A percentile compares a stretch with the other conserved stretches of the same genome.
These are phyloP conservation scores for Ectemnius cavifrons DNA, from an alignment of 2,888 invertebrate species.

Conservation along the genomic window DNA sequence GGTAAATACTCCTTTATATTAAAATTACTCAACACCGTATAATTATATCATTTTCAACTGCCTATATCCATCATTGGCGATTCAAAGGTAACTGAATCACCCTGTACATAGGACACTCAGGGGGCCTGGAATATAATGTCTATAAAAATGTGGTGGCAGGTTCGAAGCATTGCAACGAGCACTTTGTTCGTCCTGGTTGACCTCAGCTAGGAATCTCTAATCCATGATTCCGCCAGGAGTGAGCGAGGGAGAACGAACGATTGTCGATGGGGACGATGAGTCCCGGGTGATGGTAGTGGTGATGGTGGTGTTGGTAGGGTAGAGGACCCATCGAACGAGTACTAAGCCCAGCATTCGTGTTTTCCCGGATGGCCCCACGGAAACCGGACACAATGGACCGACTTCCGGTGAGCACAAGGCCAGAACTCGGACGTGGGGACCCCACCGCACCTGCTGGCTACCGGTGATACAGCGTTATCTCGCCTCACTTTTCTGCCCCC, in stretches of 20 bases:
- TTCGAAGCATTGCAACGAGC: not conserved
- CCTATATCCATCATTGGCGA: no score
- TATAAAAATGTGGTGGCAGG: no score
- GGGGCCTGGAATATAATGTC: no score
- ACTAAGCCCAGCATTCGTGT: conserved; percentile 55
- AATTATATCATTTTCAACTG: no score
- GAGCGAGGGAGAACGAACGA: conserved; percentile 20
- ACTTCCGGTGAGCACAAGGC: conserved; percentile 75
- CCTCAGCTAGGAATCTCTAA: conserved; percentile 70
- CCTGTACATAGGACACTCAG: no score
- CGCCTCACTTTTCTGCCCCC: conserved; percentile 48
- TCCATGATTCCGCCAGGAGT: conserved; percentile 75
- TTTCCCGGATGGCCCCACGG: conserved; percentile 76
- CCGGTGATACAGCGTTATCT: conserved; percentile 36
- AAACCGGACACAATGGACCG: conserved; percentile 71
- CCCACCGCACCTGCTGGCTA: conserved; percentile 45
- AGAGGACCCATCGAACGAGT: conserved; percentile 39
- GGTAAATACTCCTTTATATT: no score
- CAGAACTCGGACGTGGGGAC: conserved; percentile 67
- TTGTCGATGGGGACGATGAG: conserved; percentile 48
- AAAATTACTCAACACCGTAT: no score
- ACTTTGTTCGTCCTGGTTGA: conserved; percentile 57
- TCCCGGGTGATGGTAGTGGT: conserved; percentile 7
- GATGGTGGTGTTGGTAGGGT: conserved; percentile 24
- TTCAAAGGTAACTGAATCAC: no score